phyloP scores from a whole-genome alignment of 1,140 invertebrate genomes.

The Lasioglossum albipes region DNA sequence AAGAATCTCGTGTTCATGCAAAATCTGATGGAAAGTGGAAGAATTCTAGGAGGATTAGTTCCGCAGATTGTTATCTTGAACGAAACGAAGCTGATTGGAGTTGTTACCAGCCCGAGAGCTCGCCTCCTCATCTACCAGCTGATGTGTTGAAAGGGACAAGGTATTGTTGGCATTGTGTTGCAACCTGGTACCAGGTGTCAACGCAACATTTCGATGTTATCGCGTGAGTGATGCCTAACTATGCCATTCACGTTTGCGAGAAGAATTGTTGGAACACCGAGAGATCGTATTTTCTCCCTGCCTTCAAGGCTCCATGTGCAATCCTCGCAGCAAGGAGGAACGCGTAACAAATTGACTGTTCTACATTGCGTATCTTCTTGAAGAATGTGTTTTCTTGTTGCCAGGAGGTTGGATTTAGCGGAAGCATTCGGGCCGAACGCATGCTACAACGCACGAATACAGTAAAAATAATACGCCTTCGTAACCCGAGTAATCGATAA shows the following conservation, averaged over 20 bases:
- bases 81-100: not conserved
- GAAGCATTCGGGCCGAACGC: not conserved
- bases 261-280: not conserved
- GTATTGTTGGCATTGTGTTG: not conserved
- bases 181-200: not conserved
- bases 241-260: not conserved
- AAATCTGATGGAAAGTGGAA: not conserved
- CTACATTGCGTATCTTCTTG: too few relatives aligned
- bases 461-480: conserved; percentile 22
- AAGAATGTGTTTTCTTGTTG: not conserved
- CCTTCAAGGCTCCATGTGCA: not conserved
- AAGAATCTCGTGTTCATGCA: too few relatives aligned
- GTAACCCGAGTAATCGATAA: conserved; percentile 50
- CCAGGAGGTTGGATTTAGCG: not conserved
- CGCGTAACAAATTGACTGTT: too few relatives aligned
- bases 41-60: not conserved
- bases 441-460: not conserved
- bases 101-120: not conserved
- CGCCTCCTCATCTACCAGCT: conserved; percentile 2
- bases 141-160: not conserved
- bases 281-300: not conserved
- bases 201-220: not conserved
- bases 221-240: not conserved
- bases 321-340: not conserved
- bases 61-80: not conserved